Evolutionary conservation across 2,113 vertebrate genomes (phyloP).

Genomic region (Leucoraja erinaceus): DNA sequence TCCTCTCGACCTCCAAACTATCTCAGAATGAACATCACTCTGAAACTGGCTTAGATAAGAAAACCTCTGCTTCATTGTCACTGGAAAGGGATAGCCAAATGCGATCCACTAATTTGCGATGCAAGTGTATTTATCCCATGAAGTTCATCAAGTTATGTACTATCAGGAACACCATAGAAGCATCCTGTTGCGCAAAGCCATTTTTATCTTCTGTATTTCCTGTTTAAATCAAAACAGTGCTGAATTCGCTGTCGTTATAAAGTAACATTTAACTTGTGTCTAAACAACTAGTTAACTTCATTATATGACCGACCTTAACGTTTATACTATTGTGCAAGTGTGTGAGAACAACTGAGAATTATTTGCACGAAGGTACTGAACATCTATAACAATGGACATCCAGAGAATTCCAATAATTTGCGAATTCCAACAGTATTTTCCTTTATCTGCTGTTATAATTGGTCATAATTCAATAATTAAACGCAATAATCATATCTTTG

Average conservation of each 20-base stretch:
- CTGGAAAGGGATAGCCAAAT: neutral
- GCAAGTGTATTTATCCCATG: neutral
- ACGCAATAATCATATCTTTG: neutral
- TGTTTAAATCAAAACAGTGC: slow-evolving; percentile 34
- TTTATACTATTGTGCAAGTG: slow-evolving; percentile 48
- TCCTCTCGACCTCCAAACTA: neutral
- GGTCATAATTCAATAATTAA: neutral
- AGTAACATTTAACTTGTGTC: slow-evolving; percentile 45
- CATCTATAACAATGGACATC: neutral
- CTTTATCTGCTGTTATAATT: too few species aligned
- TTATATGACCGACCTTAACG: slow-evolving; percentile 47
- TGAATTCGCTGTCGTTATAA: slow-evolving; percentile 46
- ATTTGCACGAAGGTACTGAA: slow-evolving; percentile 49
- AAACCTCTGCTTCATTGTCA: slow-evolving; percentile 31
- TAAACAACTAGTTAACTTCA: slow-evolving; percentile 61
- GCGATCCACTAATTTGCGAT: neutral
- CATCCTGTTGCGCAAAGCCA: slow-evolving; percentile 5
- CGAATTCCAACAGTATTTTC: too few species aligned
- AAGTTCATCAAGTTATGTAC: neutral
- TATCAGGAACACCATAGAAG: neutral
- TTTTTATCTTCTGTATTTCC: slow-evolving; percentile 29
- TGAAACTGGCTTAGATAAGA: slow-evolving; percentile 15
- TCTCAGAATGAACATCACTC: slow-evolving; percentile 18
- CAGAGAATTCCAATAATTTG: too few species aligned
- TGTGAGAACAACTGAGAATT: slow-evolving; percentile 48